These are phyloP conservation scores for Suncus etruscus DNA, from an alignment of 2,113 vertebrate genomes.

Conservation along the genomic window DNA sequence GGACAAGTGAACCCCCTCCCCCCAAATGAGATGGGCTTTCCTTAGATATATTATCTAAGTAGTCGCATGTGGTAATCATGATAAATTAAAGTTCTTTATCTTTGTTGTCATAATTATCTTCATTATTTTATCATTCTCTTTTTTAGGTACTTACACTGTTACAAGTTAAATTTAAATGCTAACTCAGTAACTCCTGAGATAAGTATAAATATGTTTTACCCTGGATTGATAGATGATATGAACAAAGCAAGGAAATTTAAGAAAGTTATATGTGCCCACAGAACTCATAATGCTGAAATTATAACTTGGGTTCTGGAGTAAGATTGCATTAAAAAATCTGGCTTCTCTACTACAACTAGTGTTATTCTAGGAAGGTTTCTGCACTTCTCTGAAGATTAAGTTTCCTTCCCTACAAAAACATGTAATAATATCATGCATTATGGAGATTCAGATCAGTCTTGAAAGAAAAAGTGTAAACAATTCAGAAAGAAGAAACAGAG, in stretches of 20 bases:
- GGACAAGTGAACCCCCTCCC: neutral
- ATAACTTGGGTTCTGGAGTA: neutral
- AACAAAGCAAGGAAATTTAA: neutral
- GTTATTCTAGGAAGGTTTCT: neutral
- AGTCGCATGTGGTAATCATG: neutral
- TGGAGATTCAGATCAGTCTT: neutral
- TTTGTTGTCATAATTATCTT: neutral
- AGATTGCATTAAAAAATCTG: neutral
- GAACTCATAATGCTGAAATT: neutral
- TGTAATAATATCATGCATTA: too few relatives aligned
- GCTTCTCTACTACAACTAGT: neutral
- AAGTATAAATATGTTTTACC: neutral
- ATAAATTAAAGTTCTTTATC: neutral
- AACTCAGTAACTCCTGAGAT: neutral
- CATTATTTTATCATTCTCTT: neutral
- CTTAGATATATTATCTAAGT: neutral
- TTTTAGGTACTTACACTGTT: neutral
- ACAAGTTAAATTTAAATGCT: neutral
- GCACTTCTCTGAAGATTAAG: neutral
- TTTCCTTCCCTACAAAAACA: neutral
- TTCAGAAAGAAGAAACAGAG: neutral
- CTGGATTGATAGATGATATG: neutral
- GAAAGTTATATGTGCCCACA: neutral
- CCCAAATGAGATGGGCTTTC: neutral
- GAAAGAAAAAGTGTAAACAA: neutral